These are phyloP conservation scores for Marronus borbonicus DNA, from an alignment of 2,888 invertebrate genomes.

Conservation along the genomic window DNA sequence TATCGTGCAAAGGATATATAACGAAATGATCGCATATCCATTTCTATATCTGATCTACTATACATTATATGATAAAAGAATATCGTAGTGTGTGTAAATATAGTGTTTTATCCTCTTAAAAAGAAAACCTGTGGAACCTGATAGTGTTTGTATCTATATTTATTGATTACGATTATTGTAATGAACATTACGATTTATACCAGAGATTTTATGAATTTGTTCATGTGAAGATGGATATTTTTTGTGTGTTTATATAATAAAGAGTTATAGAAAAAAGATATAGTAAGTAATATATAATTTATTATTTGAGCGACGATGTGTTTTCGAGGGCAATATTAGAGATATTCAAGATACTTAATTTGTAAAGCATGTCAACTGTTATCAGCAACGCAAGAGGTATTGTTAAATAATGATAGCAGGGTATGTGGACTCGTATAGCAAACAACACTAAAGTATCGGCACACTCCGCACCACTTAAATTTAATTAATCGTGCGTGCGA, in stretches of 20 bases:
- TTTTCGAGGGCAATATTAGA: conserved; percentile 18
- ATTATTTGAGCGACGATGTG: conserved; percentile 23
- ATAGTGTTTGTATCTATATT: conserved; percentile 40
- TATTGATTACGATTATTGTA: conserved; percentile 23
- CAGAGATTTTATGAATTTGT: conserved; percentile 19
- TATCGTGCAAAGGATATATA: conserved; percentile 33
- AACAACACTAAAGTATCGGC: too few species aligned
- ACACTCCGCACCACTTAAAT: too few species aligned
- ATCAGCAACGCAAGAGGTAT: neutral
- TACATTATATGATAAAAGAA: conserved; percentile 11
- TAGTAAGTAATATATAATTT: conserved; percentile 9
- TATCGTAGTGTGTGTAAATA: conserved; percentile 33
- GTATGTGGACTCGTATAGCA: too few species aligned
- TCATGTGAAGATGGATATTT: conserved; percentile 32
- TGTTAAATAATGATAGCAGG: neutral
- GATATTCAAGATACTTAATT: conserved; percentile 31
- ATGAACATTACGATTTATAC: conserved; percentile 32
- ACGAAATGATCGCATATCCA: conserved; percentile 39
- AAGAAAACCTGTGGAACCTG: conserved; percentile 24
- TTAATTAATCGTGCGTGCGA: too few species aligned
- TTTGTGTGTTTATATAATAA: conserved; percentile 29
- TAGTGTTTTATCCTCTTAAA: conserved; percentile 38
- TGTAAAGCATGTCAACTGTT: conserved; percentile 8
- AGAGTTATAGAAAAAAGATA: conserved; percentile 17
- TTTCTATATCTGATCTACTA: conserved; percentile 27